A percentile compares a stretch with the other conserved stretches of the same genome.
phyloP scores from a whole-genome alignment of 2,888 invertebrate species.

The Cremastinae sp. region DNA sequence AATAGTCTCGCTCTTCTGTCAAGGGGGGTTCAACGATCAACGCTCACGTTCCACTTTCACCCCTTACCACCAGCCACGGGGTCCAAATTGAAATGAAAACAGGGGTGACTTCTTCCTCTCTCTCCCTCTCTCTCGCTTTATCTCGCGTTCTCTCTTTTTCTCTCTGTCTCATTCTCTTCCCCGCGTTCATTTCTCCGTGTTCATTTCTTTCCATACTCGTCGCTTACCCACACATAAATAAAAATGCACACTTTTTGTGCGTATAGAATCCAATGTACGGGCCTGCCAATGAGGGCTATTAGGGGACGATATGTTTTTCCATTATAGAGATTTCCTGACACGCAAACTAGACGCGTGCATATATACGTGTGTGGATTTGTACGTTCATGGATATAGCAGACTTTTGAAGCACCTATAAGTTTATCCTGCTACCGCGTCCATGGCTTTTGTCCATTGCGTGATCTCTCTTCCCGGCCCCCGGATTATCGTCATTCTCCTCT shows the following conservation, averaged over 20 bases:
- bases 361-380: not conserved
- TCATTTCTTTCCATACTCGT: constrained; percentile 44
- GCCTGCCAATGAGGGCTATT: constrained; percentile 80
- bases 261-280: constrained; percentile 64
- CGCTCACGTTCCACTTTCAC: constrained; percentile 71
- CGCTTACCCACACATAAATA: constrained; percentile 12
- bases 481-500: constrained; percentile 31
- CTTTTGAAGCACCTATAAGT: constrained; percentile 9
- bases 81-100: constrained; percentile 80
- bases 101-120: constrained; percentile 65
- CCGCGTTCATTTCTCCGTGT: constrained; percentile 62
- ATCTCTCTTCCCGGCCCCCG: constrained; percentile 34
- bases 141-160: constrained; percentile 24
- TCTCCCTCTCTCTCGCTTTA: constrained; percentile 2
- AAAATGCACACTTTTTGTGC: constrained; percentile 6
- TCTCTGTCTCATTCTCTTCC: constrained; percentile 60
- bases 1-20: constrained; percentile 43
- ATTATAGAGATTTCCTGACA: constrained; percentile 73
- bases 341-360: constrained; percentile 27
- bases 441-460: constrained; percentile 39
- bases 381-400: constrained; percentile 34
- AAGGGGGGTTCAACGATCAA: constrained; percentile 68
- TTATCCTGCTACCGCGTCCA: constrained; percentile 18
- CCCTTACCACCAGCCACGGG: constrained; percentile 69
- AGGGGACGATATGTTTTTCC: constrained; percentile 80